Evolutionary conservation across 2,797 vertebrate species (phyloP), one percentile per base, ranked within the genome.

Genomic region (Apodemus agrarius): DNA sequence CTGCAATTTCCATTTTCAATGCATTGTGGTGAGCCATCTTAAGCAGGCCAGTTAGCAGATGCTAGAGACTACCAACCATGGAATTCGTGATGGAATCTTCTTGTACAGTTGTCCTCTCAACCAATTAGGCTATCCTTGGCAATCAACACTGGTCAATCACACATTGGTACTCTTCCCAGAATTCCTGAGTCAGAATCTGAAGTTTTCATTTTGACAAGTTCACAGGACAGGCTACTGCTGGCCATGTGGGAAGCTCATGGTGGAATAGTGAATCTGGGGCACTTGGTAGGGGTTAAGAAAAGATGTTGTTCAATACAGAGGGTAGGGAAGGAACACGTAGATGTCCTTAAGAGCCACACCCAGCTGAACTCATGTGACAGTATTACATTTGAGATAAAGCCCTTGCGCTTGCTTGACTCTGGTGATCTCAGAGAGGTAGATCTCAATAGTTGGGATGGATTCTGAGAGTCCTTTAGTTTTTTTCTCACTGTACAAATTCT

Each of bases 1-100:
- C 43, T 61, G 86, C 81, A 26, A 43, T 88, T 93, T 92, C n/a
- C 29, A 24, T 29, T 94, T 52, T 65, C 74, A 89, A 11, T 80
- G 52, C 19, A n/a, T 54, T 78, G 59, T 81, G 21, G 34, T 63
- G 52, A 88, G 52, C 26, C 46, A 65, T 37, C 89, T 93, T 95
- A 49, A 84, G 17, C 63, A 59, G 75, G 9, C 24, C 24, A 65
- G 21, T 76, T 43, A 43, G 49, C 22, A 22, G 52, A 78, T 69
- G 12, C 49, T 19, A 12, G 43, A 89, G 69, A 52, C 49, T 9
- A 54, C 5, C 46, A 78, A 11, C 49, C 0, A 0, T 0, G 29
- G 91, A 43, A 37, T 57, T 87, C 49, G 76, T 24, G 54, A 46
- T 46, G 31, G 12, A 40, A 43, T 24, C 52, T 79, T 29, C 82